Conservation (phyloP, 1,140 invertebrate genomes). For the Eupristina koningsbergeri region DNA sequence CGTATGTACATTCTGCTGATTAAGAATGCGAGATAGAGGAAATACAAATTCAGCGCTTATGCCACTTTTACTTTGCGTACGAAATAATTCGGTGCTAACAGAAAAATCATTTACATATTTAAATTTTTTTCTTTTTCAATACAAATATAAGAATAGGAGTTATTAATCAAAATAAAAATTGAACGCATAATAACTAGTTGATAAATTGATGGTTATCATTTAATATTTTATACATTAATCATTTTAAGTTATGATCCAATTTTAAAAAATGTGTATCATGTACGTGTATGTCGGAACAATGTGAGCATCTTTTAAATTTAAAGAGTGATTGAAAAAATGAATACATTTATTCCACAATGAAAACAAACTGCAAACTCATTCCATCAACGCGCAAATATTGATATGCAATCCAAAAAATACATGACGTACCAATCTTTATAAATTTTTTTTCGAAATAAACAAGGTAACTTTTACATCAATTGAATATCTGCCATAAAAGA, state of each 20-base stretch:
- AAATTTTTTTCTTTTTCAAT: background rate
- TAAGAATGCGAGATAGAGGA: background rate
- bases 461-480: too few species aligned
- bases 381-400: too few species aligned
- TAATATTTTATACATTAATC: too few species aligned
- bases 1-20: background rate
- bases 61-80: background rate
- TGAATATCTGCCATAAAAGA: too few species aligned
- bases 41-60: constrained; percentile 3
- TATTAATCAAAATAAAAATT: background rate
- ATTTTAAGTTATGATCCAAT: too few species aligned
- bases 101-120: background rate
- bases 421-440: too few species aligned
- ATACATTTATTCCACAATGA: too few species aligned
- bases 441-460: too few species aligned
- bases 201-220: background rate
- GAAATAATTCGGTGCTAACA: background rate
- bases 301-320: background rate
- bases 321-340: background rate
- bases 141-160: background rate
- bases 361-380: too few species aligned
- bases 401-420: too few species aligned
- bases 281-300: background rate
- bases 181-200: too few species aligned
- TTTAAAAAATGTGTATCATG: too few species aligned